Conservation (phyloP, 2,888 invertebrate species). For the Frankliniella intonsa region DNA sequence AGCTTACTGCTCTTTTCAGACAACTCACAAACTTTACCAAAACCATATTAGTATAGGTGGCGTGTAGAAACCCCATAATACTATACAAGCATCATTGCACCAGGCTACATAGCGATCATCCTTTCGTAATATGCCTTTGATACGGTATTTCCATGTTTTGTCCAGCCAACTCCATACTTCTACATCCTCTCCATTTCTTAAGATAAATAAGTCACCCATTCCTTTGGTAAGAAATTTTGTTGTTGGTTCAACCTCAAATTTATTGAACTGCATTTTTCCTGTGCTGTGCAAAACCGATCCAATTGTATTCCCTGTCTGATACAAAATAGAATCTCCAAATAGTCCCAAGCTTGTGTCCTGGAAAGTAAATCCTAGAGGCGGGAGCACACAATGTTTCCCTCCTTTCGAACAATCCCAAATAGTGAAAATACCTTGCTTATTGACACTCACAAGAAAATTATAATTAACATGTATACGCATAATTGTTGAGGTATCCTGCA, state of each 20-base stretch:
- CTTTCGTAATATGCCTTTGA: not conserved
- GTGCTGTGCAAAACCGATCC: not conserved
- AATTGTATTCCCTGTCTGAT: not conserved
- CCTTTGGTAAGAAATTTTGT: slow-evolving; percentile 17
- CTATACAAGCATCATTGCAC: slow-evolving; percentile 7
- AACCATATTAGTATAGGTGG: not conserved
- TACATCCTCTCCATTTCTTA: slow-evolving; percentile 12
- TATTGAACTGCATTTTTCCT: not conserved
- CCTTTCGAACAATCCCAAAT: slow-evolving; percentile 10
- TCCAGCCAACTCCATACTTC: slow-evolving; percentile 10
- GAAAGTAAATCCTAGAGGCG: not conserved
- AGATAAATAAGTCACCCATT: not conserved
- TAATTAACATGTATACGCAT: not conserved
- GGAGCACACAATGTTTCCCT: slow-evolving; percentile 11
- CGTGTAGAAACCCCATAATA: slow-evolving; percentile 1
- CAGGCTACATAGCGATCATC: slow-evolving; percentile 9
- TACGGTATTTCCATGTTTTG: not conserved
- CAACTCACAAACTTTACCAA: not conserved
- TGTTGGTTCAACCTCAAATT: slow-evolving; percentile 2
- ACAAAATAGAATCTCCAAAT: slow-evolving; percentile 10
- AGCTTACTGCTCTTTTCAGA: not conserved
- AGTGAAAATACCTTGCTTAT: slow-evolving; percentile 12
- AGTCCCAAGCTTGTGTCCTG: not conserved
- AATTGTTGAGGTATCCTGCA: not conserved
- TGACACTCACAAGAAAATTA: not conserved